Percentiles rank a stretch among this genome's conserved stretches.
Conservation (phyloP, 2,113 vertebrate species). For the Cyprinus carpio region DNA sequence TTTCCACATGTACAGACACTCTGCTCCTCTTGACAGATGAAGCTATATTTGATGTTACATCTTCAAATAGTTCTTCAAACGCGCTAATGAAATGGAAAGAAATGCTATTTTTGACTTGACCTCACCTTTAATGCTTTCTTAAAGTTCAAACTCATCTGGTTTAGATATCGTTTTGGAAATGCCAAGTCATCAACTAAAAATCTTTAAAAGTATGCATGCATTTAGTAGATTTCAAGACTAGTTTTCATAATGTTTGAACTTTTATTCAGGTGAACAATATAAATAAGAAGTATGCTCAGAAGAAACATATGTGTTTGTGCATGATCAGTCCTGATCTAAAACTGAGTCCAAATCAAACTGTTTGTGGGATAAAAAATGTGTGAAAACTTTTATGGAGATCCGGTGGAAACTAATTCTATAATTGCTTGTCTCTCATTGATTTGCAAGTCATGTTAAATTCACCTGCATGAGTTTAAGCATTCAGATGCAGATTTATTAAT, state of each 20-base stretch:
- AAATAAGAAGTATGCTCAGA: not conserved
- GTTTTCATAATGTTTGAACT: not conserved
- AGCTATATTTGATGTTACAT: not conserved
- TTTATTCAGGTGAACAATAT: not conserved
- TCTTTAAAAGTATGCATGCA: not conserved
- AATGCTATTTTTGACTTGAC: not conserved
- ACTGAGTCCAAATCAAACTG: not conserved
- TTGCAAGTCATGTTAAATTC: not conserved
- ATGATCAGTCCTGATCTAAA: not conserved
- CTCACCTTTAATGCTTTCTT: not conserved
- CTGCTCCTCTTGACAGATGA: not conserved
- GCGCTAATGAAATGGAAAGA: not conserved
- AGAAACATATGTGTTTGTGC: not conserved
- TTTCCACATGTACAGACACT: conserved; percentile 21
- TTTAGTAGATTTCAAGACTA: not conserved
- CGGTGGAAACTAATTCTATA: not conserved
- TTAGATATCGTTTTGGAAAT: not conserved
- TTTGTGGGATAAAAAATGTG: not conserved
- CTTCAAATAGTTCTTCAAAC: not conserved
- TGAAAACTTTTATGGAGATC: not conserved
- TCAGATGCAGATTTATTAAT: not conserved
- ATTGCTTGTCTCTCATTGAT: not conserved
- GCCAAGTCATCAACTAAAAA: not conserved
- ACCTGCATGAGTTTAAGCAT: not conserved
- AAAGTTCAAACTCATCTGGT: not conserved